Conservation (phyloP, 2,797 vertebrate genomes). For the Margarornis squamiger region DNA sequence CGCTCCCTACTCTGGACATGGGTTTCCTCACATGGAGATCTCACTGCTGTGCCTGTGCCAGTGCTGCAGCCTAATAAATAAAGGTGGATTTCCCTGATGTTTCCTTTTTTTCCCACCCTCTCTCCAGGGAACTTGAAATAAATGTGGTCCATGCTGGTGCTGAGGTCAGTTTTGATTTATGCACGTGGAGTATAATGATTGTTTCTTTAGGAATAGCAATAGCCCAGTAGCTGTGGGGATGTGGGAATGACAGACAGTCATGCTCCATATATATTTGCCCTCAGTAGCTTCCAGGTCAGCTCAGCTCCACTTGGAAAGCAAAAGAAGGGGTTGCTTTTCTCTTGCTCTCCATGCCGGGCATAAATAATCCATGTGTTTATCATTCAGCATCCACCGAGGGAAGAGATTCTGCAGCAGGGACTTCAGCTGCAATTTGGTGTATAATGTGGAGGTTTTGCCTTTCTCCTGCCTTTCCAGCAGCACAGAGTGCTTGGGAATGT, state of each 20-base stretch:
- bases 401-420: not conserved
- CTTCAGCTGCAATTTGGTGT: not conserved
- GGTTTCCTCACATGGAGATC: not conserved
- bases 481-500: not conserved
- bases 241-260: not conserved
- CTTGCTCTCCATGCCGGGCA: rapidly evolving
- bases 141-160: rapidly evolving
- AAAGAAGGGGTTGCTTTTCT: not conserved
- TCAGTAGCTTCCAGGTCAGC: not conserved
- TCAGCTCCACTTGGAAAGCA: not conserved
- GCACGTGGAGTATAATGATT: not conserved
- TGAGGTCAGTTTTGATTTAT: not conserved
- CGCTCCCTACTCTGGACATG: not conserved
- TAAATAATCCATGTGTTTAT: not conserved
- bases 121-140: not conserved
- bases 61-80: not conserved
- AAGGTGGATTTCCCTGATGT: not conserved
- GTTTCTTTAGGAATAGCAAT: not conserved
- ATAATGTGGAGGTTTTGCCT: not conserved
- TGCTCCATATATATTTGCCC: not conserved
- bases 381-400: not conserved
- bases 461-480: not conserved
- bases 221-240: not conserved
- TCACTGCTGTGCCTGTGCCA: not conserved
- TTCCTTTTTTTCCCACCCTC: not conserved